phyloP scores from a whole-genome alignment of 2,888 invertebrate species.

The Dicyrtomina minuta region DNA sequence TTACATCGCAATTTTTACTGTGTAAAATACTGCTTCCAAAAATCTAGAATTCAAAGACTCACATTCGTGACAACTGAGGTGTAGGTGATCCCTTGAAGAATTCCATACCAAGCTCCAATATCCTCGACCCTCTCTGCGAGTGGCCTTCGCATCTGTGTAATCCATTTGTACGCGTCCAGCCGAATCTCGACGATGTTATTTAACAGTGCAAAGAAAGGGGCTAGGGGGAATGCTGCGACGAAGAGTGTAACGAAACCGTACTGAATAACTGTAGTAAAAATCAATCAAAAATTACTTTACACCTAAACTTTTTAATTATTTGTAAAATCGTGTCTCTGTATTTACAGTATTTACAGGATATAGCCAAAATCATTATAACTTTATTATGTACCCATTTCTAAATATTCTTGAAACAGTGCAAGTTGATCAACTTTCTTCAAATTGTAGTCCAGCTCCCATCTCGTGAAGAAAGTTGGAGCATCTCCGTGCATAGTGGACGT shows the following conservation, averaged over 20 bases:
- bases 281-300: neutral
- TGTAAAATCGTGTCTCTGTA: neutral
- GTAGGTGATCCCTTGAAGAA: constrained; percentile 86
- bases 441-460: constrained; percentile 94
- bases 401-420: constrained; percentile 92
- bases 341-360: neutral
- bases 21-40: too few relatives aligned
- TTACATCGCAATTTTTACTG: too few relatives aligned
- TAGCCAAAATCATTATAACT: neutral
- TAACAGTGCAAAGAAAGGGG: constrained; percentile 89
- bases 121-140: constrained; percentile 86
- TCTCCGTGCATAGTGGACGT: constrained; percentile 47
- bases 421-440: constrained; percentile 84
- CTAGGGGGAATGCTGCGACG: constrained; percentile 95
- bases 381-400: constrained; percentile 86
- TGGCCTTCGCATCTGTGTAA: constrained; percentile 87
- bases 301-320: neutral
- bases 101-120: constrained; percentile 91
- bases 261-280: constrained; percentile 73
- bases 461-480: constrained; percentile 46
- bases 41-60: constrained; percentile 55
- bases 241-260: constrained; percentile 97
- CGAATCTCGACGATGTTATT: constrained; percentile 96
- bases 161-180: constrained; percentile 94
- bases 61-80: constrained; percentile 84